Evolutionary conservation across 2,113 vertebrate species (phyloP).

Genomic region (Hippocampus abdominalis): DNA sequence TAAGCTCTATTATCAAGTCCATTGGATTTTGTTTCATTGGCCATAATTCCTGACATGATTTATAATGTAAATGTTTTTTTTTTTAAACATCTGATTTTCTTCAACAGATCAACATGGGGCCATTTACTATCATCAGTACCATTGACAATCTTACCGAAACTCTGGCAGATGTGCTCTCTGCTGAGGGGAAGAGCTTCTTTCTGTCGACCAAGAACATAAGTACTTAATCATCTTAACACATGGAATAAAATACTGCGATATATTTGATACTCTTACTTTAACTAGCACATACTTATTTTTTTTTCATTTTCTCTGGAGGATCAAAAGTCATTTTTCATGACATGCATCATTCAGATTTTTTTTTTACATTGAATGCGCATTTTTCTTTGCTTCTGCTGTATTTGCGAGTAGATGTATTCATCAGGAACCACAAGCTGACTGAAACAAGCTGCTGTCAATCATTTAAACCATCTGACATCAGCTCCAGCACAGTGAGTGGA

Average conservation of each 20-base stretch:
- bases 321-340: background rate
- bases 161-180: conserved; percentile 61
- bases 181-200: conserved; percentile 57
- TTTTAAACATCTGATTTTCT: conserved; percentile 2
- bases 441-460: conserved; percentile 49
- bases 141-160: conserved; percentile 67
- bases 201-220: conserved; percentile 76
- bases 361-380: background rate
- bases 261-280: background rate
- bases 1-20: background rate
- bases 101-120: conserved; percentile 51
- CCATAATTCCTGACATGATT: background rate
- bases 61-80: background rate
- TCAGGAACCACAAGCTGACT: conserved; percentile 62
- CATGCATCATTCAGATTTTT: background rate
- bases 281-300: background rate
- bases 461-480: conserved; percentile 60
- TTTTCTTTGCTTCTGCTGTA: conserved; percentile 4
- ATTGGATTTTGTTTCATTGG: background rate
- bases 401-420: conserved; percentile 57
- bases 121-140: conserved; percentile 66
- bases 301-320: background rate
- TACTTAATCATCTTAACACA: conserved; percentile 32
- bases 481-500: conserved; percentile 32
- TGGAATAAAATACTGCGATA: background rate